Conservation (phyloP, 2,888 invertebrate genomes). For the Pecten maximus region DNA sequence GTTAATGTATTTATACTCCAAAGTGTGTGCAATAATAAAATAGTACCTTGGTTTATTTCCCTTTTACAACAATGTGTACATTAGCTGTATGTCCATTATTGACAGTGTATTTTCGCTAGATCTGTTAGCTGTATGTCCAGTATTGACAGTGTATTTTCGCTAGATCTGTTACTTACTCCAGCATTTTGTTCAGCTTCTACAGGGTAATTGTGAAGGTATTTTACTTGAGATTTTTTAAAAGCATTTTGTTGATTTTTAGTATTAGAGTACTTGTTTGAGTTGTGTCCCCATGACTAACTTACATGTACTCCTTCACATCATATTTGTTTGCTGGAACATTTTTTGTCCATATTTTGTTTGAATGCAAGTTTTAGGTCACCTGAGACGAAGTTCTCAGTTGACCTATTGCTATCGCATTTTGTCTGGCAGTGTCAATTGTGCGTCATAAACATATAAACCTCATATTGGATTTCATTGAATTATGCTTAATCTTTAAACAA, state of each 20-base stretch:
- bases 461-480: too few relatives aligned
- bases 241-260: neutral
- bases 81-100: neutral
- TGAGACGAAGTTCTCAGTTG: too few relatives aligned
- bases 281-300: too few relatives aligned
- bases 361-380: too few relatives aligned
- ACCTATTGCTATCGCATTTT: too few relatives aligned
- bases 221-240: too few relatives aligned
- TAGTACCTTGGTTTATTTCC: neutral
- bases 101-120: neutral
- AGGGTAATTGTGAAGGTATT: neutral
- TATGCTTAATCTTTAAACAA: too few relatives aligned
- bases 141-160: neutral
- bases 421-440: too few relatives aligned
- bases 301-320: too few relatives aligned
- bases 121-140: neutral
- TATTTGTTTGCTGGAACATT: too few relatives aligned
- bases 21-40: constrained; percentile 5
- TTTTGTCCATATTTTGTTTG: too few relatives aligned
- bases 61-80: neutral
- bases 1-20: neutral
- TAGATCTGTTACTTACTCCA: neutral
- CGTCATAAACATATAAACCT: too few relatives aligned
- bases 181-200: neutral
- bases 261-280: neutral